These are phyloP conservation scores for Theristicus caerulescens DNA, from an alignment of 2,113 vertebrate genomes.

Conservation along the genomic window DNA sequence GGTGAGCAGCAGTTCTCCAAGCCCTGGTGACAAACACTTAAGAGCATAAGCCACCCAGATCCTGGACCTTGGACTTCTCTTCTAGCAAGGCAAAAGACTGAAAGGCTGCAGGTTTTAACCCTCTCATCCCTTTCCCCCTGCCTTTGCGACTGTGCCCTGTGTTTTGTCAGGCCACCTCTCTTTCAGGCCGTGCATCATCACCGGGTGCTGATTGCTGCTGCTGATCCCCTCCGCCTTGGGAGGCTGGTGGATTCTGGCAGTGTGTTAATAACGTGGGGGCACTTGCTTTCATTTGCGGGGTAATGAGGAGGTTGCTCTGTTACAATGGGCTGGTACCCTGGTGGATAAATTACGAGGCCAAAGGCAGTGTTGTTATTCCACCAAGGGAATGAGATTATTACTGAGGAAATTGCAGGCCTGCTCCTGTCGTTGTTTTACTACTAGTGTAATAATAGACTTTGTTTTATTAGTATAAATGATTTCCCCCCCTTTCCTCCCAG, in stretches of 20 bases:
- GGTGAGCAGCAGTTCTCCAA: neutral
- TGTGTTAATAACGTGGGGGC: neutral
- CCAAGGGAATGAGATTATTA: constrained; percentile 12
- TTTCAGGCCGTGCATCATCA: neutral
- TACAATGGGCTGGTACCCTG: neutral
- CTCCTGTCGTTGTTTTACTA: neutral
- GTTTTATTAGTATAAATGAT: constrained; percentile 33
- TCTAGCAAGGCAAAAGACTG: neutral
- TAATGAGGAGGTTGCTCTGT: constrained; percentile 15
- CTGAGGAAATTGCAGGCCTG: constrained; percentile 56
- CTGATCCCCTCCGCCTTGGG: neutral
- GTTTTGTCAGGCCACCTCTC: neutral
- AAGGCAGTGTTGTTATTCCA: constrained; percentile 35
- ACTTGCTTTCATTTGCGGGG: neutral
- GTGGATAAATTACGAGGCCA: constrained; percentile 25
- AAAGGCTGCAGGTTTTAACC: neutral
- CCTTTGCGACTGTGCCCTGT: fast-evolving
- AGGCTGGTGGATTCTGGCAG: neutral
- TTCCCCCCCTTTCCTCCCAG: neutral
- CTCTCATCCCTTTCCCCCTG: neutral
- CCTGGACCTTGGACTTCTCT: neutral
- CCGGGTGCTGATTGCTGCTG: neutral
- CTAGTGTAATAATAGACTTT: constrained; percentile 19
- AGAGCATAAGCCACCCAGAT: neutral
- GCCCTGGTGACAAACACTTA: neutral